A percentile compares a stretch with the other conserved stretches of the same genome.
These are phyloP conservation scores for Cebidichthys violaceus DNA, from an alignment of 2,113 vertebrate species.

Conservation along the genomic window DNA sequence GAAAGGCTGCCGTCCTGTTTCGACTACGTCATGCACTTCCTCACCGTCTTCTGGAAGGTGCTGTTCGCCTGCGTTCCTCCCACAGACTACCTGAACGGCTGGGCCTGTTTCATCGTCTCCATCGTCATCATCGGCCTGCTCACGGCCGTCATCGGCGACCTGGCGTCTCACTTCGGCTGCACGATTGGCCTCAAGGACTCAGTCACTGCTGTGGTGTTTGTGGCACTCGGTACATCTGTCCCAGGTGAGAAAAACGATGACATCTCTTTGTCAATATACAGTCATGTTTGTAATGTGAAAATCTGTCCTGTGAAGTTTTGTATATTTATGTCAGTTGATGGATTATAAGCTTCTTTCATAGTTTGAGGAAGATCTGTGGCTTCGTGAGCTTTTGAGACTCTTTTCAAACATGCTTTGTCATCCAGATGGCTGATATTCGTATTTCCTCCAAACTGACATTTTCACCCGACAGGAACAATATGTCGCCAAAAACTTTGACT, in stretches of 20 bases:
- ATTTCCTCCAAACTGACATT: constrained; percentile 52
- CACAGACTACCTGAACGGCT: constrained; percentile 95
- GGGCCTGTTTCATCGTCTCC: constrained; percentile 95
- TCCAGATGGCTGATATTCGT: constrained; percentile 37
- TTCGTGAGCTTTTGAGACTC: neutral
- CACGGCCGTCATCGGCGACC: constrained; percentile 94
- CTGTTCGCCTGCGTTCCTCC: constrained; percentile 97
- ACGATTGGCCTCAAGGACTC: constrained; percentile 99
- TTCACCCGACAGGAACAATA: constrained; percentile 36
- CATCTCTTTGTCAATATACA: neutral
- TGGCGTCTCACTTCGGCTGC: constrained; percentile 98
- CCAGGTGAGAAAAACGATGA: constrained; percentile 85
- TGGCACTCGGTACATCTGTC: constrained; percentile 96
- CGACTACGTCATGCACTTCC: constrained; percentile 99
- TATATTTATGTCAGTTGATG: constrained; percentile 6
- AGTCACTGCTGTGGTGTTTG: constrained; percentile 95
- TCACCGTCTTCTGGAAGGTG: constrained; percentile 99
- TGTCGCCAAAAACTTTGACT: constrained; percentile 32
- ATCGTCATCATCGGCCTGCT: constrained; percentile 96
- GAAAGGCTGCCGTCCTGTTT: constrained; percentile 97
- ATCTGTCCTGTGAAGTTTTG: neutral
- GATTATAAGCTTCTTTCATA: constrained; percentile 6
- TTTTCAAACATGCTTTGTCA: constrained; percentile 46
- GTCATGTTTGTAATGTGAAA: neutral
- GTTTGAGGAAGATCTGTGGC: constrained; percentile 2